Conservation (phyloP, 2,888 invertebrate species). For the Drosophila subquinaria region DNA sequence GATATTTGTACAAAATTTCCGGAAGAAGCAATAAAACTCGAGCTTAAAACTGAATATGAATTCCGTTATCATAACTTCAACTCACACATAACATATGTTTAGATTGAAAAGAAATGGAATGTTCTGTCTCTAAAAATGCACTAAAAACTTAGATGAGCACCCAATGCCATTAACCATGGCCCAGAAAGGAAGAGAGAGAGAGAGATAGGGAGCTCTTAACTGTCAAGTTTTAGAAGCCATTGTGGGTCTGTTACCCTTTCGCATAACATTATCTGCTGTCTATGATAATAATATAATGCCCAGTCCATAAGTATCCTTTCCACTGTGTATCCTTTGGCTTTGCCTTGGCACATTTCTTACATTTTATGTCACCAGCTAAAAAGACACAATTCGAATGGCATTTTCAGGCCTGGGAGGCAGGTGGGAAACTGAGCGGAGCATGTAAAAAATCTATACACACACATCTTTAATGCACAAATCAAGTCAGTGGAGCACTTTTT, state of each 20-base stretch:
- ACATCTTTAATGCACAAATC: constrained; percentile 80
- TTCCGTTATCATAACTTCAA: constrained; percentile 2
- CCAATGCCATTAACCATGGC: constrained; percentile 24
- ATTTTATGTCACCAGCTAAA: constrained; percentile 63
- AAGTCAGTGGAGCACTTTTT: constrained; percentile 76
- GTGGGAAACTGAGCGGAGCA: constrained; percentile 1
- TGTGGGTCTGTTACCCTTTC: constrained; percentile 70
- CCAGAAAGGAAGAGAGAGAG: background rate
- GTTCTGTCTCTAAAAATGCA: constrained; percentile 22
- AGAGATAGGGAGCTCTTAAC: constrained; percentile 51
- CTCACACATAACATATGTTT: constrained; percentile 1
- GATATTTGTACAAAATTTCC: background rate
- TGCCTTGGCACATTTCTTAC: constrained; percentile 38
- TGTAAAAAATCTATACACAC: constrained; percentile 30
- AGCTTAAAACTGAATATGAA: background rate
- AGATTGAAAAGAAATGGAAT: background rate
- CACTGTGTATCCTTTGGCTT: constrained; percentile 26
- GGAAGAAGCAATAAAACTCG: background rate
- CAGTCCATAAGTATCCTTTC: constrained; percentile 57
- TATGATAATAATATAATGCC: constrained; percentile 29
- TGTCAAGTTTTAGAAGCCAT: constrained; percentile 68
- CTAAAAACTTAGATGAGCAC: constrained; percentile 35
- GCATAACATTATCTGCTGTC: constrained; percentile 63
- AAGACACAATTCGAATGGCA: constrained; percentile 30
- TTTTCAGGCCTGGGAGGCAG: constrained; percentile 46